These are phyloP conservation scores for Brachionus paranguensis DNA, from an alignment of 1,140 invertebrate species.

Conservation along the genomic window DNA sequence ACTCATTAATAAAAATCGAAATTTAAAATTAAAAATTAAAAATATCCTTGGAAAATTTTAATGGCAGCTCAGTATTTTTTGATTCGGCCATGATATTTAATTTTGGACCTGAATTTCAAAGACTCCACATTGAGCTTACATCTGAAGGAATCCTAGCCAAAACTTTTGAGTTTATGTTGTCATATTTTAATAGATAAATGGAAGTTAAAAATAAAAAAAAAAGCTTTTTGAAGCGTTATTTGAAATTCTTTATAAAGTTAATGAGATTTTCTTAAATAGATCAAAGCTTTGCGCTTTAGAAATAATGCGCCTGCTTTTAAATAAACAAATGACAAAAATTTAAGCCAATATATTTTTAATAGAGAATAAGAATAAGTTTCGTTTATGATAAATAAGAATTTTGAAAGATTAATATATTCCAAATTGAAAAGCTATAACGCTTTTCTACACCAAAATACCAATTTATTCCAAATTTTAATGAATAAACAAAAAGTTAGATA, in stretches of 20 bases:
- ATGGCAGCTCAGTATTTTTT: no score
- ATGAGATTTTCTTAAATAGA: background rate
- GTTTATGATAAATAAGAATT: background rate
- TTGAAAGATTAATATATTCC: background rate
- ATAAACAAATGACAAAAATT: background rate
- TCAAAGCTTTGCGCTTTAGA: background rate
- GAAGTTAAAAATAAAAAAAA: no score
- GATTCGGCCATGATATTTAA: no score
- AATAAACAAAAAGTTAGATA: conserved; percentile 2
- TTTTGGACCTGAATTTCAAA: no score
- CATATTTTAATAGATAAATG: no score
- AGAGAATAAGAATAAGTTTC: background rate
- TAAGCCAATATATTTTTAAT: background rate
- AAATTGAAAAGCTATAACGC: background rate
- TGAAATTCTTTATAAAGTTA: background rate
- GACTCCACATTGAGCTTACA: no score
- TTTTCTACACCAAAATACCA: background rate
- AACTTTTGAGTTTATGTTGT: no score
- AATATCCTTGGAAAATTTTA: no score
- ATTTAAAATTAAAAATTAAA: no score
- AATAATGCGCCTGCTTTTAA: background rate
- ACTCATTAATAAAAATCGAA: no score
- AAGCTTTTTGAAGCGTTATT: background rate
- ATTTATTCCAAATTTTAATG: background rate
- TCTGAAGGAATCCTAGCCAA: no score